Evolutionary conservation across 53 echinoderm and acorn worm genomes (phyloP), one percentile per base, ranked within the genome.

Genomic region (Henricia sp.): DNA sequence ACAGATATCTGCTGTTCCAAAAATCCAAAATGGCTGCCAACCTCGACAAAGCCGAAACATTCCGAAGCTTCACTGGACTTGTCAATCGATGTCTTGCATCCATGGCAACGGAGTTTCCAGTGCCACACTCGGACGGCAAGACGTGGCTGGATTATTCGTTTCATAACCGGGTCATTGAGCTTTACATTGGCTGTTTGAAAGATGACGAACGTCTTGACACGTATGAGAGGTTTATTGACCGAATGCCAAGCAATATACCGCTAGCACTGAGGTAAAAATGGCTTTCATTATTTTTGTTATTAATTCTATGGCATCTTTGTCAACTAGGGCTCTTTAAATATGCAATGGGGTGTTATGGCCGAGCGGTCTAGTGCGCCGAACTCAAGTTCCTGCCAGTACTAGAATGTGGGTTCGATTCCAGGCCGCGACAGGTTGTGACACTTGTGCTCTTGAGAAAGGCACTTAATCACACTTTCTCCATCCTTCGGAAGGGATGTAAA

Each of bases 121-220:
- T 88, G 4, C 94, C 94, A 0, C 76, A 82, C 37, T 70, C 85
- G 8, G 32, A 83, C 12, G 46, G 38, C 2, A 59, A 85, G 74
- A 88, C 54, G 54, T 94, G 94, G 94, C 42, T 46, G 17, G 94
- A 94, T 44, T 94, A 75, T 89, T 68, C 85, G 30, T 94, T 91
- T 50, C 94, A 91, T 27, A 89, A 94, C 37, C 52, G 67, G 23
- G 91, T 89, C 44, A 46, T 91, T 11, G 78, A 86, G 16, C 8
- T 94, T 30, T 94, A 84, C 72, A 37, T 94, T 3, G 58, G 53
- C 21, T 84, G 70, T 57, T 44, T 94, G 26, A 66, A 62, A 9
- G 84, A 70, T 1, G 50, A 37, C 27, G 86, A 94, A 59, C 53
- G 33, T 0, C 63, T 85, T 75, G 89, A 89, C 32, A 69, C 58